These are phyloP conservation scores for Hartigia nigra DNA, from an alignment of 2,888 invertebrate genomes.

Conservation along the genomic window DNA sequence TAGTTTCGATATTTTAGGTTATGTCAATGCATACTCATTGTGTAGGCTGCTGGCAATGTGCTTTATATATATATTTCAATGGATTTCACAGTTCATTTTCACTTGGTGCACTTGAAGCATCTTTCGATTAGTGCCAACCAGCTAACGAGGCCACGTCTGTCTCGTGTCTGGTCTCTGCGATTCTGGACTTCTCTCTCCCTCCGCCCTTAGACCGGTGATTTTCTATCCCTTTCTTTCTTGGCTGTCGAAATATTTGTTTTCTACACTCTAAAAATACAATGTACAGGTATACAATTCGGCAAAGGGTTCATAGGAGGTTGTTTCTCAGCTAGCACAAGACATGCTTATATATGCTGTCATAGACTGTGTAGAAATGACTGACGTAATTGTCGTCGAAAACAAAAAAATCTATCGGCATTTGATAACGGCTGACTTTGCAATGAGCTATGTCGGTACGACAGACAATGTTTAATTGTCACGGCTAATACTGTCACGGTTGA, in stretches of 20 bases:
- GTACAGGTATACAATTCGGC: neutral
- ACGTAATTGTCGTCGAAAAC: neutral
- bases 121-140: constrained; percentile 4
- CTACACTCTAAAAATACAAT: neutral
- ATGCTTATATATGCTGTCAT: neutral
- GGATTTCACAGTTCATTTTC: neutral
- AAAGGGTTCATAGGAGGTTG: neutral
- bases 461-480: neutral
- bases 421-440: neutral
- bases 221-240: neutral
- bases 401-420: neutral
- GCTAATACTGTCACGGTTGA: neutral
- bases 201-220: too few species aligned
- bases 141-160: neutral
- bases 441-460: too few species aligned
- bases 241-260: neutral
- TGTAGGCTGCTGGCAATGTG: neutral
- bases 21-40: neutral
- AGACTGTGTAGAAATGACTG: neutral
- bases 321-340: neutral
- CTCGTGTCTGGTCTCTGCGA: constrained; percentile 4
- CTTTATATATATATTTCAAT: neutral
- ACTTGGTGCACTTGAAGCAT: neutral
- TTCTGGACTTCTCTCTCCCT: too few species aligned
- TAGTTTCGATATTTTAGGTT: neutral